A percentile compares a stretch with the other conserved stretches of the same genome.
Evolutionary conservation across 53 echinoderm and acorn worm species (phyloP).

Genomic region (Luidia sarsii): DNA sequence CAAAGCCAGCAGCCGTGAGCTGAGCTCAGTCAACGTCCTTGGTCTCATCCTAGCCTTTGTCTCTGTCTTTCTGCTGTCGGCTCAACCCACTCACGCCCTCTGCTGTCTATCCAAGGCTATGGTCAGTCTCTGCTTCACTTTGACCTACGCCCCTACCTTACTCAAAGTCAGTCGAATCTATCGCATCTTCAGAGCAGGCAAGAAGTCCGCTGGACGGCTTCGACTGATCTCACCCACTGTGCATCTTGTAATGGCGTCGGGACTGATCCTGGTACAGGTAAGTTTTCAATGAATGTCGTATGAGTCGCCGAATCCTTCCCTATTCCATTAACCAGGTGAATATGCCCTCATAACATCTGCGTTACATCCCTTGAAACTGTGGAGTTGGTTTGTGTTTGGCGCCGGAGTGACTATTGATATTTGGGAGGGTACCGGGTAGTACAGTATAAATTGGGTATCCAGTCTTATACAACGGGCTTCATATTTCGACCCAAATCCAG

Average conservation of each 20-base stretch:
- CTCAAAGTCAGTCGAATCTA: conserved; percentile 38
- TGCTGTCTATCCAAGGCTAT: conserved; percentile 23
- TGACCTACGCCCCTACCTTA: conserved; percentile 30
- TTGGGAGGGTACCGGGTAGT: no score
- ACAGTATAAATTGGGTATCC: no score
- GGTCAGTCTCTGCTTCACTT: conserved; percentile 27
- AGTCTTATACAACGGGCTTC: no score
- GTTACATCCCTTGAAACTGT: no score
- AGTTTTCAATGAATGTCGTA: neutral
- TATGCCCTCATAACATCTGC: no score
- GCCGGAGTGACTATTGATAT: no score
- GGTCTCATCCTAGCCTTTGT: conserved; percentile 53
- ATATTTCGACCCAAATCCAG: no score
- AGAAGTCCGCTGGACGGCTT: conserved; percentile 51
- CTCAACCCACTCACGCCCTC: conserved; percentile 18
- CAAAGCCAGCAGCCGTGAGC: conserved; percentile 68
- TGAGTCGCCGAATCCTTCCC: no score
- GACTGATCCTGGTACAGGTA: conserved; percentile 23
- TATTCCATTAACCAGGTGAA: no score
- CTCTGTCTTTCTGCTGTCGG: neutral
- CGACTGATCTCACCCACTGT: conserved; percentile 43
- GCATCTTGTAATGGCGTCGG: conserved; percentile 30
- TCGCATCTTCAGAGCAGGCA: conserved; percentile 53
- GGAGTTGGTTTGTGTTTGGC: no score
- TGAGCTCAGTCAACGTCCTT: conserved; percentile 49